A percentile compares a stretch with the other conserved stretches of the same genome.
Evolutionary conservation across 2,888 invertebrate genomes (phyloP).

Genomic region (Catocala fraxini): DNA sequence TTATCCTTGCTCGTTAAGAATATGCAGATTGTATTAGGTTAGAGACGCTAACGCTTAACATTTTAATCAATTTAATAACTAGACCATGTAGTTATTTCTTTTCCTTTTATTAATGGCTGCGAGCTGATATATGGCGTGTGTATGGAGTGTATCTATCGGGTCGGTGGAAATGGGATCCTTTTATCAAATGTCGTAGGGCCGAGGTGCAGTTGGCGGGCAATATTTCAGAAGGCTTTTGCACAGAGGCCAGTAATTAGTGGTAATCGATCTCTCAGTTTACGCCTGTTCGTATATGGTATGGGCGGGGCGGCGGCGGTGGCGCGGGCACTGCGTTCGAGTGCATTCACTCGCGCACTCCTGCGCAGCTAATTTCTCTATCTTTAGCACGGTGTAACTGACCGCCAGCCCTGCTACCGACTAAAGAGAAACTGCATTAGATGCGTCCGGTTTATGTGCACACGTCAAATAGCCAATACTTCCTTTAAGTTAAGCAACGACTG

Average conservation of each 20-base stretch:
- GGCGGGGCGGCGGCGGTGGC: conserved; percentile 62
- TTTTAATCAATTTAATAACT: conserved; percentile 32
- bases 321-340: conserved; percentile 64
- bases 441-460: conserved; percentile 79
- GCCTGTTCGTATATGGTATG: conserved; percentile 78
- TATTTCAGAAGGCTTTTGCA: conserved; percentile 66
- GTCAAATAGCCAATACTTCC: conserved; percentile 62
- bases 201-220: conserved; percentile 56
- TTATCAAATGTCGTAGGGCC: conserved; percentile 55
- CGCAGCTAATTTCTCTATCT: conserved; percentile 86
- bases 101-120: conserved; percentile 21
- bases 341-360: conserved; percentile 80
- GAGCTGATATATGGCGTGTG: conserved; percentile 15
- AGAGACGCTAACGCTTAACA: conserved; percentile 13
- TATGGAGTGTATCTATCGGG: conserved; percentile 9
- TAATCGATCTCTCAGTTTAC: conserved; percentile 84
- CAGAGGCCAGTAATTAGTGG: conserved; percentile 81
- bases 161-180: conserved; percentile 34
- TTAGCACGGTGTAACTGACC: conserved; percentile 86
- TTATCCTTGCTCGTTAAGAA: conserved; percentile 21
- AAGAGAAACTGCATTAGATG: conserved; percentile 85
- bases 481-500: conserved; percentile 36
- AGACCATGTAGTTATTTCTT: conserved; percentile 19
- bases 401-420: conserved; percentile 69
- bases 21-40: conserved; percentile 46